Evolutionary conservation across 2,888 invertebrate species (phyloP), one percentile per base, ranked within the genome.

Genomic region (Andrena trimmerana): DNA sequence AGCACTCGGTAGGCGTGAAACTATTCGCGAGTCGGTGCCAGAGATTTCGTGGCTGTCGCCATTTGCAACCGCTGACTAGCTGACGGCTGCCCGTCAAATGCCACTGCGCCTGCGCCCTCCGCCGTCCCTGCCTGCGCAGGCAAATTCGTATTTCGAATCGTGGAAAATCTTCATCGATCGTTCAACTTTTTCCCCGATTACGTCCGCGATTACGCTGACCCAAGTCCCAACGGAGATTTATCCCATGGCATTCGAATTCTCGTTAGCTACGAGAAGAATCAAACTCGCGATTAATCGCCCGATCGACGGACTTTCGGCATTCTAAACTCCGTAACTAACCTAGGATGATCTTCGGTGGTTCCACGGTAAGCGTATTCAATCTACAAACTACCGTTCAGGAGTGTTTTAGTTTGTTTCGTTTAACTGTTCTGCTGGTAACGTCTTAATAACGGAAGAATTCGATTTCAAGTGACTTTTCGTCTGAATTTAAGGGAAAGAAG

Each of bases 41-140:
- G 89, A 89, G 90, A 92, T 90, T 91, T 92, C 88, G 91, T 92
- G 91, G 91, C 92, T 92, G 92, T 93, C 93, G 93, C 93, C 93
- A 93, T 93, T 93, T 93, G 93, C 93, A 93, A 92, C 92, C 92
- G 92, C 90, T 90, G 90, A 92, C 92, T 91, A 88, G 89, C 88
- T 92, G 90, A 90, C 92, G 91, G 87, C 77, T 84, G 83, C 86
- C 85, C 86, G 86, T 86, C 85, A 62, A 88, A 85, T 86, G 81
- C 84, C 88, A 89, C 20, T 81, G 84, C 83, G 90, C 77, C 60
- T 62, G 86, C 89, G 90, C 73, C 31, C 27, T 86, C 7, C 6
- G 10, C 36, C n/a, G 57, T 20, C 1, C 20, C 57, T 57, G 24
- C 27, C 24, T 70, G 77, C 86, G 88, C 87, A 84, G 79, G 86